Percentiles rank a stretch among this genome's conserved stretches.
Evolutionary conservation across 2,888 invertebrate genomes (phyloP).

Genomic region (Nematopogon swammerdamellus): DNA sequence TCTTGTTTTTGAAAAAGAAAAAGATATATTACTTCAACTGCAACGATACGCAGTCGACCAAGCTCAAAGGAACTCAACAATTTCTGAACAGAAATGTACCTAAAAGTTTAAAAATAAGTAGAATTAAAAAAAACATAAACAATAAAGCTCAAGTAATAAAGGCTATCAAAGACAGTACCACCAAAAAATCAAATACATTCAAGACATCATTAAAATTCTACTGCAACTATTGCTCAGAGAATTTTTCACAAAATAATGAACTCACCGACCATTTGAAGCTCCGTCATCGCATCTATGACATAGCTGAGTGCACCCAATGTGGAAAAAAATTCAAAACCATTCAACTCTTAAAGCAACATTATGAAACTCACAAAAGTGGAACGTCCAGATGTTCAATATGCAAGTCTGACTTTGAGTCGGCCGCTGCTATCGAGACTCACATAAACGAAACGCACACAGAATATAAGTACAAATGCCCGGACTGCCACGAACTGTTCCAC

Average conservation of each 20-base stretch:
- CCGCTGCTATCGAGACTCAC: not conserved
- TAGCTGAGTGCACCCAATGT: not conserved
- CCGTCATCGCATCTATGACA: not conserved
- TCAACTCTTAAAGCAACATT: not conserved
- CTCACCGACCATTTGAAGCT: not conserved
- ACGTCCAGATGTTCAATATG: not conserved
- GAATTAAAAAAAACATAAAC: not conserved
- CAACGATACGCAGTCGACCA: not conserved
- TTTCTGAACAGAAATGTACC: not conserved
- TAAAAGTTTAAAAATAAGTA: not conserved
- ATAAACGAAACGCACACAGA: not conserved
- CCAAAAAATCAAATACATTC: not conserved
- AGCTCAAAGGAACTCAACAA: not conserved
- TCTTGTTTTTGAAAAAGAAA: not conserved
- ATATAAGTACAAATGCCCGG: not conserved
- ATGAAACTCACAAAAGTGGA: not conserved
- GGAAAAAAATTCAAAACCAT: not conserved
- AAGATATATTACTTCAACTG: not conserved
- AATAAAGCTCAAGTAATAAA: not conserved
- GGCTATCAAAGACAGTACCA: not conserved
- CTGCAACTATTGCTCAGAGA: not conserved
- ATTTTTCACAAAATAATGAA: not conserved
- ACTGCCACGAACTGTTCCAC: not conserved
- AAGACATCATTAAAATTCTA: not conserved
- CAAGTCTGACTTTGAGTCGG: not conserved